phyloP scores from a whole-genome alignment of 1,140 invertebrate genomes.

The Episyrphus balteatus region DNA sequence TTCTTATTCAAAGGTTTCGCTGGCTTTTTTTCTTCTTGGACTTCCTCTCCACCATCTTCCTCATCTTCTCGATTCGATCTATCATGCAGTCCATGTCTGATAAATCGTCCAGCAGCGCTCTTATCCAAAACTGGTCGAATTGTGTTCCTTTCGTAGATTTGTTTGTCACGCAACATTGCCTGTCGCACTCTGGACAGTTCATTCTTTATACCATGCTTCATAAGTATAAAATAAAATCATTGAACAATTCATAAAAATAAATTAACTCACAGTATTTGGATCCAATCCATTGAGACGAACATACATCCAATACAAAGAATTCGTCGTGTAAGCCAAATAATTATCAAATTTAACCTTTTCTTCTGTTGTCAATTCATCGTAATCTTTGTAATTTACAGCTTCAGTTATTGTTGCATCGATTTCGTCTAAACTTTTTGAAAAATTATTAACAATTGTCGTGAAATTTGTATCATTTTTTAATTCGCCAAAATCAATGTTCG shows the following conservation, averaged over 20 bases:
- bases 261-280: constrained; percentile 31
- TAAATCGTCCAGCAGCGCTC: constrained; percentile 45
- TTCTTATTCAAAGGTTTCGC: no score
- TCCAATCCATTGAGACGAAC: constrained; percentile 44
- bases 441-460: constrained; percentile 38
- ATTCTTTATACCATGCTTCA: constrained; percentile 41
- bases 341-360: constrained; percentile 49
- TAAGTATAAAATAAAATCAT: neutral
- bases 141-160: constrained; percentile 42
- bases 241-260: neutral
- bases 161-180: constrained; percentile 46
- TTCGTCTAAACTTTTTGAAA: constrained; percentile 42
- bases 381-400: constrained; percentile 35
- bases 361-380: constrained; percentile 40
- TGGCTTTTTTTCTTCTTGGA: no score
- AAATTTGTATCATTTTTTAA: constrained; percentile 35
- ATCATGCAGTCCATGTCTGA: constrained; percentile 45
- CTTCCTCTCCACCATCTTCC: neutral
- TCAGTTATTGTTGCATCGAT: constrained; percentile 39
- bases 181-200: constrained; percentile 45
- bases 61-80: constrained; percentile 20
- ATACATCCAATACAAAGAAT: constrained; percentile 49
- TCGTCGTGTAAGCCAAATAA: constrained; percentile 44
- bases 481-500: constrained; percentile 34
- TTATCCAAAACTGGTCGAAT: constrained; percentile 44